Base-by-base conservation (phyloP, 1,140 invertebrate species). In the Macrobrachium rosenbergii region DNA sequence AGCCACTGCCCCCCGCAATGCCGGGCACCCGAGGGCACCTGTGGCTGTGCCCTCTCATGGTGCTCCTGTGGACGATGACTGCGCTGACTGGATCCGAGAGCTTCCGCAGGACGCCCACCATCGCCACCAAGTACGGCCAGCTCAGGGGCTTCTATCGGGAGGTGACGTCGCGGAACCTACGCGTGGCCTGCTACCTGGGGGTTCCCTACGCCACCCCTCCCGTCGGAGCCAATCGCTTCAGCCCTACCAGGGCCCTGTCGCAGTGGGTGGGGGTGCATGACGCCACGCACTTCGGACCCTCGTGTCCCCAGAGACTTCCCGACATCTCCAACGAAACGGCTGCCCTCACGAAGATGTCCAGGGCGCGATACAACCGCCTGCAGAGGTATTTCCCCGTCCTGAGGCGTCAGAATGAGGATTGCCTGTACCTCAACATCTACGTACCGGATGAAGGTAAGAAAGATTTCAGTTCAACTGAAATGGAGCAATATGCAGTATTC, bases 251-350 rank as follows among this genome's bases (percentile, higher is more conserved):
- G 6, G 78, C 83, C 10, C 75, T 85, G 8, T 85, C 83, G 28
- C 83, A 85, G 76, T 85, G 83, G 83, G 83, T 85, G 6, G 83
- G 83, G 12, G 75, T 85, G 14, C 83, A 85, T 19, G 83, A 85
- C 43, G 83, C 83, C 43, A 17, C 76, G 17, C 60, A 85, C 19
- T 85, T 85, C 75, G 83, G 83, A 5, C 83, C 83, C 14, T 75
- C 83, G 59, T 85, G 83, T 37, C 83, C 83, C 60, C 83, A 85
- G 83, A 28, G 75, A 2, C 83, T 85, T 37, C 83, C 83, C 3
- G 75, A 85, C 43, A 93, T 96, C 89, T 64, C 83, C 62, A 85
- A 85, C 76, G 75, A 77, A 16, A 85, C 83, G 19, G 75, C 73
- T 2, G 83, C 83, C 23, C 62, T 85, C 23, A 78, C 75, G 2